phyloP scores from a whole-genome alignment of 2,888 invertebrate genomes.

The Cinara cedri region DNA sequence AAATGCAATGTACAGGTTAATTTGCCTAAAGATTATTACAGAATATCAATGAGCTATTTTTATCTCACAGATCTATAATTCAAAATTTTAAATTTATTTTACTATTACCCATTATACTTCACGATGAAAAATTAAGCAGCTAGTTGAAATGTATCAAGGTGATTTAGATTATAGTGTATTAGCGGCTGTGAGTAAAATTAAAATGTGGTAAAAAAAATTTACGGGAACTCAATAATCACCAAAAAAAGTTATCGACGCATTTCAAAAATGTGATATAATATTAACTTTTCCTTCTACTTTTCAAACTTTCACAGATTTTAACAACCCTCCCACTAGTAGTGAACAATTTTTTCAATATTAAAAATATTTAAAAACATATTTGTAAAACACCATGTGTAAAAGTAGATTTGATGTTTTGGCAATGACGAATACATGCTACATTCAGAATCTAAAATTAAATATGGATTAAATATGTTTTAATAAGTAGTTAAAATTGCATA shows the following conservation, averaged over 20 bases:
- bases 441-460: too few species aligned
- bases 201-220: not conserved
- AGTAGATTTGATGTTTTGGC: not conserved
- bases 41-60: too few species aligned
- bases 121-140: conserved; percentile 8
- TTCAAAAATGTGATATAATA: not conserved
- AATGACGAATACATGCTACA: not conserved
- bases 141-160: not conserved
- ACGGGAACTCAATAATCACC: not conserved
- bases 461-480: too few species aligned
- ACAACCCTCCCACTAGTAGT: not conserved
- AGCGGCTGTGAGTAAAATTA: not conserved
- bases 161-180: not conserved
- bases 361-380: not conserved
- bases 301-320: not conserved
- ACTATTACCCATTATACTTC: not conserved
- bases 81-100: conserved; percentile 18
- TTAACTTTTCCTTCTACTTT: not conserved
- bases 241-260: not conserved
- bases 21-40: too few species aligned
- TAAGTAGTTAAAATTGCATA: too few species aligned
- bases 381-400: not conserved
- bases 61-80: not conserved
- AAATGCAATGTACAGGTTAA: too few species aligned
- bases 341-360: not conserved